These are phyloP conservation scores for Dermatemys mawii DNA, from an alignment of 2,113 vertebrate genomes.

Conservation along the genomic window DNA sequence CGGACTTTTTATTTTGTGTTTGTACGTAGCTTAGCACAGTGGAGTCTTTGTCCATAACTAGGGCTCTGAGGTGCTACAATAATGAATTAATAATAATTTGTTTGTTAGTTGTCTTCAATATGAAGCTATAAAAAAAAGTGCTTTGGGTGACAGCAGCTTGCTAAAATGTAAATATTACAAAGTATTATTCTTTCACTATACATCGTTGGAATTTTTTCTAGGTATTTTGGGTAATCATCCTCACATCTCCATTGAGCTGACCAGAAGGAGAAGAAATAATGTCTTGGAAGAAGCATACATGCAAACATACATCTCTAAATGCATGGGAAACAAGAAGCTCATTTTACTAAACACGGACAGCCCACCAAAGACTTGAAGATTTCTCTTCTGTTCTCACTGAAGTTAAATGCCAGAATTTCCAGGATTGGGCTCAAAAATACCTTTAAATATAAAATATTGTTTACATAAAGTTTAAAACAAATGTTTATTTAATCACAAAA, in stretches of 20 bases:
- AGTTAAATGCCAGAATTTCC: background rate
- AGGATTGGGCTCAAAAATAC: background rate
- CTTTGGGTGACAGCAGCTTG: background rate
- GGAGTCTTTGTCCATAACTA: background rate
- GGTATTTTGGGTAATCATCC: background rate
- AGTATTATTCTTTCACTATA: background rate
- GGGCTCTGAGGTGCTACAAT: background rate
- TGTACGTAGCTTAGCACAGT: background rate
- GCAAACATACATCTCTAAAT: background rate
- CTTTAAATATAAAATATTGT: background rate
- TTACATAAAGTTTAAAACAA: conserved; percentile 8
- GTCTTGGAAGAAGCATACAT: background rate
- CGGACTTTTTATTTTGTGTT: background rate
- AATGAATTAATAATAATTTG: background rate
- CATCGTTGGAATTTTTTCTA: background rate
- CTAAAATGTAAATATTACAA: background rate
- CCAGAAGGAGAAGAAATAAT: background rate
- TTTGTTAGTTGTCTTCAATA: background rate
- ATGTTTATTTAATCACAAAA: background rate
- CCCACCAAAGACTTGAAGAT: background rate
- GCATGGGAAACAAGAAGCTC: background rate
- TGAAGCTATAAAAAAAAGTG: background rate
- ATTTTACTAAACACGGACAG: background rate
- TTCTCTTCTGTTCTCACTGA: background rate
- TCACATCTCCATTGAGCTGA: background rate